A percentile compares a stretch with the other conserved stretches of the same genome.
phyloP scores from a whole-genome alignment of 2,113 vertebrate species.

The Illadopsis cleaveri region DNA sequence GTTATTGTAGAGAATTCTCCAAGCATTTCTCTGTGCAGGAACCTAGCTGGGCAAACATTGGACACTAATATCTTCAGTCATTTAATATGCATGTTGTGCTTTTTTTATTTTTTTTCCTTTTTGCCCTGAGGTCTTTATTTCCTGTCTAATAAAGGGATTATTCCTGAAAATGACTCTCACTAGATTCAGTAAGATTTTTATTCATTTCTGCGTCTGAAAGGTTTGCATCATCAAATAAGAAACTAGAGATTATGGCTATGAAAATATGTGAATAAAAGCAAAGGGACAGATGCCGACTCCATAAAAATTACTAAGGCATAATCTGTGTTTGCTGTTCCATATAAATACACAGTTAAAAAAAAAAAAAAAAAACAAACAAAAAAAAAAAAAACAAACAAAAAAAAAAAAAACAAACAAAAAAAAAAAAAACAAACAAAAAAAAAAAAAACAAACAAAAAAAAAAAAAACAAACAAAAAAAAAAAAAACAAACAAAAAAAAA shows the following conservation, averaged over 20 bases:
- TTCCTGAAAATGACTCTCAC: conserved; percentile 40
- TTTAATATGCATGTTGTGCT: conserved; percentile 38
- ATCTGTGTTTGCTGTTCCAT: conserved; percentile 46
- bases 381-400: not conserved
- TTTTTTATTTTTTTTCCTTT: not conserved
- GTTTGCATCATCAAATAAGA: conserved; percentile 44
- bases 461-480: not conserved
- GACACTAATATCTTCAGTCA: conserved; percentile 45
- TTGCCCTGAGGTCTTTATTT: not conserved
- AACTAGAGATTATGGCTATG: not conserved
- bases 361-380: not conserved
- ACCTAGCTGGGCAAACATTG: not conserved
- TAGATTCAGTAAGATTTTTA: conserved; percentile 40
- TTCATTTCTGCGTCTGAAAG: conserved; percentile 10
- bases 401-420: not conserved
- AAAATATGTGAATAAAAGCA: conserved; percentile 60
- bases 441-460: not conserved
- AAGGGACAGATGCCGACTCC: conserved; percentile 27
- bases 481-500: not conserved
- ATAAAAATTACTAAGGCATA: conserved; percentile 54
- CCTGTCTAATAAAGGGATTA: conserved; percentile 42
- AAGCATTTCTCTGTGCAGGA: not conserved
- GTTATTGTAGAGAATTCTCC: not conserved
- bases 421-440: not conserved
- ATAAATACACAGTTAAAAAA: not conserved